These are phyloP conservation scores for Isoperla grammatica DNA, from an alignment of 2,888 invertebrate genomes.

Conservation along the genomic window DNA sequence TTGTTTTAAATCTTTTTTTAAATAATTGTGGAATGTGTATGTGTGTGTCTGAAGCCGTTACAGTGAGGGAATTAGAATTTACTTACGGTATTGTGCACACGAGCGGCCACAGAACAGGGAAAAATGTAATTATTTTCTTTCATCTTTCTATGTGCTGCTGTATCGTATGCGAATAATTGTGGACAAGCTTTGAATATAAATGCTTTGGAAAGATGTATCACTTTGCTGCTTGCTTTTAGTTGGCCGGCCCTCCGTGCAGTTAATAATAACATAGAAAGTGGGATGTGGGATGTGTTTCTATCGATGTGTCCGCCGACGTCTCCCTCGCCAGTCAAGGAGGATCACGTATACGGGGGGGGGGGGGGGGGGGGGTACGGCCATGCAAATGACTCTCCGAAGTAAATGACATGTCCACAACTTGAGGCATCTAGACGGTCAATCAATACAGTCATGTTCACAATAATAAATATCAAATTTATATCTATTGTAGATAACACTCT, in stretches of 20 bases:
- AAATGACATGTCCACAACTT: too few species aligned
- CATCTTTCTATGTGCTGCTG: constrained; percentile 10
- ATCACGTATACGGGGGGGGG: too few species aligned
- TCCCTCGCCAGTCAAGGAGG: too few species aligned
- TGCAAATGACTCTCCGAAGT: too few species aligned
- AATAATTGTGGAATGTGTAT: constrained; percentile 12
- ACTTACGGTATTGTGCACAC: constrained; percentile 15
- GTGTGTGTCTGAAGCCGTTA: not conserved
- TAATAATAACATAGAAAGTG: constrained; percentile 1
- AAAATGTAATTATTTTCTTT: constrained; percentile 20
- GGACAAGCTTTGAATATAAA: constrained; percentile 7
- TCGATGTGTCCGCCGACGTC: too few species aligned
- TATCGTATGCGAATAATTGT: constrained; percentile 17
- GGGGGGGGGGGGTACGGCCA: too few species aligned
- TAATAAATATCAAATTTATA: too few species aligned
- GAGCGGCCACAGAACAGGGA: constrained; percentile 4
- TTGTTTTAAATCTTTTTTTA: constrained; percentile 16
- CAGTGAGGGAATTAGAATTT: constrained; percentile 9
- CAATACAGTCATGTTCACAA: too few species aligned
- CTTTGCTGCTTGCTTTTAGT: not conserved
- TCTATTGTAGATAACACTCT: too few species aligned
- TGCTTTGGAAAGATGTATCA: constrained; percentile 9
- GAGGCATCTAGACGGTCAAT: too few species aligned
- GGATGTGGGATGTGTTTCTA: too few species aligned
- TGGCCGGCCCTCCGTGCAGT: not conserved